Conservation (phyloP, 2,113 vertebrate species). For the Nansenia antarctica region DNA sequence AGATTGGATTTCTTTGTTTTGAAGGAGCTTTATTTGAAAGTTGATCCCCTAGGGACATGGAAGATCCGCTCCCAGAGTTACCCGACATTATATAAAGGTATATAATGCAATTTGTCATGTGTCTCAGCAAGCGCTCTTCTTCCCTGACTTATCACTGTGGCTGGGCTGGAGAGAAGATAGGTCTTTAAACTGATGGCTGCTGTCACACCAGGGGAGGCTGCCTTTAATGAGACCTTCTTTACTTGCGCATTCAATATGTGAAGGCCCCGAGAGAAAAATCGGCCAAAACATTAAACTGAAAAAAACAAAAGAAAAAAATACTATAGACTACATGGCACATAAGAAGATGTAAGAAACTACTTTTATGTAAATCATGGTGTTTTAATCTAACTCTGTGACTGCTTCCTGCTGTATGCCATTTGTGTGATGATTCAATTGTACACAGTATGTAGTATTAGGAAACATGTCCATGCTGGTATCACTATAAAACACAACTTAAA, state of each 20-base stretch:
- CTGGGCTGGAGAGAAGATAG: constrained; percentile 48
- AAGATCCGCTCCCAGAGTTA: constrained; percentile 29
- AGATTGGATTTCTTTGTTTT: constrained; percentile 26
- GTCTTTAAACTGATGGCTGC: constrained; percentile 45
- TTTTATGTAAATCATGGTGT: not conserved
- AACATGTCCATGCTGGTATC: not conserved
- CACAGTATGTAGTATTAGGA: too few species aligned
- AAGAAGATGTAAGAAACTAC: too few species aligned
- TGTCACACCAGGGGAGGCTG: constrained; percentile 45
- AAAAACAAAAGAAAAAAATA: not conserved
- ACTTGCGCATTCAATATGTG: constrained; percentile 36
- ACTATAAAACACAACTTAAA: not conserved
- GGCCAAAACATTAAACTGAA: too few species aligned
- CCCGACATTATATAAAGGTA: constrained; percentile 36
- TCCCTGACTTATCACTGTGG: constrained; percentile 38
- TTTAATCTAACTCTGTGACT: not conserved
- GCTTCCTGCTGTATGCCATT: not conserved
- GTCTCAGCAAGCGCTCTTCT: constrained; percentile 28
- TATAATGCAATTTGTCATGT: constrained; percentile 49
- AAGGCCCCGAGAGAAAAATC: constrained; percentile 15
- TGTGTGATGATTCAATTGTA: too few species aligned
- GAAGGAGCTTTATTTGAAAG: constrained; percentile 62
- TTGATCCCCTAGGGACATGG: constrained; percentile 37
- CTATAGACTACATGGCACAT: not conserved
- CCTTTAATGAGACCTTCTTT: constrained; percentile 58